Base-by-base conservation (phyloP, 2,113 vertebrate genomes). In the Tachycineta bicolor region DNA sequence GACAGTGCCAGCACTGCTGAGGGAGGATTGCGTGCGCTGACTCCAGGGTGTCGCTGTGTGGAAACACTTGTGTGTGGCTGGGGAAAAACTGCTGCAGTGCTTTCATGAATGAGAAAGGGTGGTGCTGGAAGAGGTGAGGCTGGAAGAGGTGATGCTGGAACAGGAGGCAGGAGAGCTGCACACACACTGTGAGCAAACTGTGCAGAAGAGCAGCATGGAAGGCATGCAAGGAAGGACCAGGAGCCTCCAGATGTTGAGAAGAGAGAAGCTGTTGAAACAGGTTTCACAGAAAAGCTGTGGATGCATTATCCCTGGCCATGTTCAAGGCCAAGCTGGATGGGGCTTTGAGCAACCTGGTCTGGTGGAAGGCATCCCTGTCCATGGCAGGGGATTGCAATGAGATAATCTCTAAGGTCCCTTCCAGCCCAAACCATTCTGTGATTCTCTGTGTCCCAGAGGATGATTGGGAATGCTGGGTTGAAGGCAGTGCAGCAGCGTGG, bases 1-100 rank as follows among this genome's bases (percentile, higher is more conserved):
- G 96, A 93, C 96, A 96, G 93, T 14, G 85, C 85, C 90, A 43
- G 92, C 2, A 7, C 34, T 77, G 88, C 90, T 3, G 68, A 77
- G 64, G 71, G 88, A 95, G 52, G 47, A 75, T 68, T 43, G 75
- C 0, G 12, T 67, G 82, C 17, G 0, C 67, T 14, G 74, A 82
- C 85, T 83, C 10, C 5, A 74, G 85, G 75, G 34, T 83, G 89
- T 89, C 5, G 10, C 92, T 76, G 60, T 74, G 90, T 15, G 6
- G 95, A 90, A 90, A 90, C 0, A 15, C 58, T 43, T 7, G 21
- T 2, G 56, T 0, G 5, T 34, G 92, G 83, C 60, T 93, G 64
- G 47, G 71, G 86, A 43, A 68, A 86, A 77, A 17, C 20, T 50
- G 15, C 55, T 0, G 1, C 4, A 1, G 3, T 0, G 63, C 62